phyloP scores from a whole-genome alignment of 2,113 vertebrate species.

The Myotis yumanensis region DNA sequence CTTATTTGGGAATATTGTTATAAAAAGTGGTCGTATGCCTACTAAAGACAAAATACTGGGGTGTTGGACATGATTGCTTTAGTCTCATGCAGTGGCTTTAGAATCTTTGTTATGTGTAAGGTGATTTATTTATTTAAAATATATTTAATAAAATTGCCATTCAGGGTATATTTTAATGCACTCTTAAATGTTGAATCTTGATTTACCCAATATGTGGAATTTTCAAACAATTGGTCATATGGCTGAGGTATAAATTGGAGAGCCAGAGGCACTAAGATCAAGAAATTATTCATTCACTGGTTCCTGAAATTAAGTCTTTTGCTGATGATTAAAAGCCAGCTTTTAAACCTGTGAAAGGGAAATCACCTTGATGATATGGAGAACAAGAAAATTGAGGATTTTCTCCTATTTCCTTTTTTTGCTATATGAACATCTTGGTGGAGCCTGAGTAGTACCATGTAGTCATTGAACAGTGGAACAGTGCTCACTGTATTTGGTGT shows the following conservation, averaged over 20 bases:
- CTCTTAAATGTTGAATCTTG: neutral
- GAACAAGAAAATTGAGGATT: neutral
- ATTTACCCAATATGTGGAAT: neutral
- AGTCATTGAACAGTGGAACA: neutral
- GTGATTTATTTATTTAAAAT: neutral
- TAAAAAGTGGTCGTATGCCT: neutral
- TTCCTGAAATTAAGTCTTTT: neutral
- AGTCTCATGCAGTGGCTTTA: neutral
- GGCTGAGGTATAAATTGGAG: neutral
- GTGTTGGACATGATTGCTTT: slow-evolving; percentile 2
- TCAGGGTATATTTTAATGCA: neutral
- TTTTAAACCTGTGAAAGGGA: neutral
- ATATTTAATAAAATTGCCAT: neutral
- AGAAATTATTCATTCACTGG: neutral
- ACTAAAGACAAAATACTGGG: neutral
- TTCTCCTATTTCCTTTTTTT: neutral
- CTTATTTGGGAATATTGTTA: neutral
- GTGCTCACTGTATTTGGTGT: neutral
- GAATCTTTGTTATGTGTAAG: neutral
- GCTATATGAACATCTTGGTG: neutral
- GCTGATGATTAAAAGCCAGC: neutral
- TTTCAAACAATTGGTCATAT: slow-evolving; percentile 1
- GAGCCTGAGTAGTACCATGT: neutral
- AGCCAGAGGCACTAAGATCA: neutral
- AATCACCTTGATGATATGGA: neutral